phyloP scores from a whole-genome alignment of 37 sponge, comb jelly and placozoan genomes.

The Theonella swinhoei region DNA sequence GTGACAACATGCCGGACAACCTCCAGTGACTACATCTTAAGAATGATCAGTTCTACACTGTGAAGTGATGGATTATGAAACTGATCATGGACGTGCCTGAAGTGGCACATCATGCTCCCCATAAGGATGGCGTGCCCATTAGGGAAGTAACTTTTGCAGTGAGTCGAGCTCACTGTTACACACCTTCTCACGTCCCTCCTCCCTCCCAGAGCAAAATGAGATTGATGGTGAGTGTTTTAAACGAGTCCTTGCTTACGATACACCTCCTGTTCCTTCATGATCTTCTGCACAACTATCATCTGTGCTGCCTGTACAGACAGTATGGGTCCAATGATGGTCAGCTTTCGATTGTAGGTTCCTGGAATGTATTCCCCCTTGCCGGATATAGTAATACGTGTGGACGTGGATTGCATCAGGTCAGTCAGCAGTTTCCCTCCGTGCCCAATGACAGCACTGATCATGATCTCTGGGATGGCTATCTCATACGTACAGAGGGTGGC shows the following conservation, averaged over 20 bases:
- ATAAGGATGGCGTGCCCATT: too few relatives aligned
- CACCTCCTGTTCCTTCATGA: conserved; percentile 65
- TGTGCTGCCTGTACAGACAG: conserved; percentile 76
- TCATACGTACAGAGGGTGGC: conserved; percentile 80
- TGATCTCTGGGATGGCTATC: conserved; percentile 78
- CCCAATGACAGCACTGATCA: conserved; percentile 64
- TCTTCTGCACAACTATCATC: conserved; percentile 75
- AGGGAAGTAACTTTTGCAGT: too few relatives aligned
- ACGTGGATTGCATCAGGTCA: conserved; percentile 67
- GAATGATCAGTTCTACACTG: too few relatives aligned
- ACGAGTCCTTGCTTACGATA: conserved; percentile 50
- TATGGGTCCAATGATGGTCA: conserved; percentile 74
- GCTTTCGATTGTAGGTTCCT: conserved; percentile 81
- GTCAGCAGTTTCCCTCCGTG: conserved; percentile 50
- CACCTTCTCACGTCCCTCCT: conserved; percentile 13
- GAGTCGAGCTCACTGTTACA: background rate
- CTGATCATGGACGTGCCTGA: too few relatives aligned
- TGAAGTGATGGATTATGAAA: too few relatives aligned
- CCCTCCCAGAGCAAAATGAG: too few relatives aligned
- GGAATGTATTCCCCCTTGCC: conserved; percentile 85
- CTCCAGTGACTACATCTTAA: too few relatives aligned
- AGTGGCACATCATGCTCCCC: too few relatives aligned
- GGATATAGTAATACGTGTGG: conserved; percentile 64
- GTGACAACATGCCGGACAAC: too few relatives aligned
- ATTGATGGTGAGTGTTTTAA: background rate